Evolutionary conservation across 53 echinoderm and acorn worm species (phyloP).

Genomic region (Astropecten irregularis): DNA sequence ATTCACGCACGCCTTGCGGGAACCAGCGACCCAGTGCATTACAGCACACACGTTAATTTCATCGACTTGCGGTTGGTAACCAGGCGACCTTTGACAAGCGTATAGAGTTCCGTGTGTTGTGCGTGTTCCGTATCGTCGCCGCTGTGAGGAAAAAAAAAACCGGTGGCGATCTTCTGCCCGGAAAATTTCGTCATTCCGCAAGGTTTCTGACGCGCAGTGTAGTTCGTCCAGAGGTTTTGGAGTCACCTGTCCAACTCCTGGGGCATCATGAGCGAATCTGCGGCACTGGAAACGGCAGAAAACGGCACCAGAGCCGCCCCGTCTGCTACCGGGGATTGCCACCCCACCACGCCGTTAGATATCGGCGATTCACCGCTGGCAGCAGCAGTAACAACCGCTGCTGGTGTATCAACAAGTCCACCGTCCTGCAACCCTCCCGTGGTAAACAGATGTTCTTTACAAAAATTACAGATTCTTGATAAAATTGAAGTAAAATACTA

Average conservation of each 20-base stretch:
- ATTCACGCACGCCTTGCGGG: not conserved
- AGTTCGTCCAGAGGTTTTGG: conserved; percentile 60
- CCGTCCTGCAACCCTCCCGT: conserved; percentile 15
- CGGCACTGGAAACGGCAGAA: conserved; percentile 62
- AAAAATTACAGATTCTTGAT: too few relatives aligned
- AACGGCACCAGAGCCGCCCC: conserved; percentile 48
- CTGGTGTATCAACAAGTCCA: conserved; percentile 17
- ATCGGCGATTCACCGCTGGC: not conserved
- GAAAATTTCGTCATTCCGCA: conserved; percentile 47
- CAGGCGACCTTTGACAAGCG: conserved; percentile 6
- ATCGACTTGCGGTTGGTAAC: not conserved
- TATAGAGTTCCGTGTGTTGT: not conserved
- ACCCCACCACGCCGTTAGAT: not conserved
- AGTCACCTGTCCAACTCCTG: conserved; percentile 51
- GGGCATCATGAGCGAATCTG: conserved; percentile 70
- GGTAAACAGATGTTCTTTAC: conserved; percentile 45
- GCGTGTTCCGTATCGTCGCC: not conserved
- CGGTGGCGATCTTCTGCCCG: not conserved
- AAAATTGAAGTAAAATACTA: too few relatives aligned
- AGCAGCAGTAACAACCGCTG: not conserved
- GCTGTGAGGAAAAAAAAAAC: not conserved
- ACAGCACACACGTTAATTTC: not conserved
- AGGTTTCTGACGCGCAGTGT: conserved; percentile 59
- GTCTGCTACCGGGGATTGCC: conserved; percentile 8
- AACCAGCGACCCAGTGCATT: conserved; percentile 17